Percentiles rank a stretch among this genome's conserved stretches.
Conservation (phyloP, 2,113 vertebrate genomes). For the Sclerurus mexicanus region DNA sequence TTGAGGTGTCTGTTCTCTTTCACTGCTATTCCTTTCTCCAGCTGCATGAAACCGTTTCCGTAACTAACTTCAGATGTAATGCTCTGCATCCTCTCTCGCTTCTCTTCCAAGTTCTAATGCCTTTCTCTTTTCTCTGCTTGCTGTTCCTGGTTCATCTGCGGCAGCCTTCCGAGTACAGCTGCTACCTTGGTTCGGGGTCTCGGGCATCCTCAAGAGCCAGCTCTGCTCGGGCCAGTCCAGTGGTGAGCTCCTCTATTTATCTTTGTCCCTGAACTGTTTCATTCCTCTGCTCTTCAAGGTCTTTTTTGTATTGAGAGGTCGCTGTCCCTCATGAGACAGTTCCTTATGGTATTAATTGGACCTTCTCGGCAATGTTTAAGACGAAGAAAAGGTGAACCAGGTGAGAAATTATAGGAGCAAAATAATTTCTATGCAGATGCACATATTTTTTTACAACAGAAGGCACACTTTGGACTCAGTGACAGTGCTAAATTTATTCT, state of each 20-base stretch:
- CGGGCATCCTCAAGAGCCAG: slow-evolving; percentile 91
- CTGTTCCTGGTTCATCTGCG: neutral
- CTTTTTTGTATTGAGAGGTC: neutral
- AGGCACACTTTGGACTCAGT: neutral
- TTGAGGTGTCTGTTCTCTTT: neutral
- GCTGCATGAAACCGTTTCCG: neutral
- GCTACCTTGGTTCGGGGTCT: slow-evolving; percentile 86
- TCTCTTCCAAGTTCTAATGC: slow-evolving; percentile 26
- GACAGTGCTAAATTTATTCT: neutral
- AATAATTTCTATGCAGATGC: neutral
- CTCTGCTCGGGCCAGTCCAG: slow-evolving; percentile 93
- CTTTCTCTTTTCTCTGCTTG: slow-evolving; percentile 55
- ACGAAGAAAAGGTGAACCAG: neutral
- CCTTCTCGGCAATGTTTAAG: neutral
- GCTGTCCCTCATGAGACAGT: neutral
- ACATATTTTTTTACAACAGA: neutral
- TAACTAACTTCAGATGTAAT: neutral
- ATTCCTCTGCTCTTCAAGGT: neutral
- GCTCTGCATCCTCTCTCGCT: neutral
- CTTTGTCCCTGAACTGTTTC: neutral
- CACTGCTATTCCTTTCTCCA: neutral
- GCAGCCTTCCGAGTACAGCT: slow-evolving; percentile 88
- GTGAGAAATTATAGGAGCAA: neutral
- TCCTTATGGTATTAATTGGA: neutral
- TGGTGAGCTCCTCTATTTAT: slow-evolving; percentile 82